Base-by-base conservation (phyloP, 2,797 vertebrate genomes). In the Tiaroga cobitis region DNA sequence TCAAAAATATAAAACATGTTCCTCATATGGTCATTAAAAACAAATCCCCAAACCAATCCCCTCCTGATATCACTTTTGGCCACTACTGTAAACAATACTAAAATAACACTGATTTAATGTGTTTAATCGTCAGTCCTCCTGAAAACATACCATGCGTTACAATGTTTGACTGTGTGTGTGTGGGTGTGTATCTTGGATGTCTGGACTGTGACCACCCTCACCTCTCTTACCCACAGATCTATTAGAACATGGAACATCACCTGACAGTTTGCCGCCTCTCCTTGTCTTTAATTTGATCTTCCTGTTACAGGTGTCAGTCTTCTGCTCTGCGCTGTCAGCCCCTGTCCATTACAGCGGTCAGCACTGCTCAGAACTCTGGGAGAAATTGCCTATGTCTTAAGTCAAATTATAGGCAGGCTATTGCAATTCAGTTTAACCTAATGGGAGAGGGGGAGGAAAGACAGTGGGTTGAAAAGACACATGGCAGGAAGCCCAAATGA, bases 371-470 rank as follows among this genome's bases (percentile, higher is more conserved):
- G 74, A 90, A 87, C 89, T 92, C 89, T 90, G 90, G 88, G 88
- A 93, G 92, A 94, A 94, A 95, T 95, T 93, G 94, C 92, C 93
- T 92, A 94, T 93, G 92, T 95, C 95, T 92, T 91, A 92, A 94
- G 93, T 95, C 91, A 93, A 94, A 95, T 95, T 94, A 94, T 91
- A 93, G 89, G 90, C 89, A 90, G 86, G 89, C 90, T 91, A 91
- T 92, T 92, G 90, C 93, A 89, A 93, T 94, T 92, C 91, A 92
- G 91, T 94, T 81, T 70, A 72, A 54, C 69, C 73, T 51, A 77
- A 74, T 46, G 39, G 51, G 7, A 63, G 37, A 63, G 16, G 21
- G 78, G 61, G 34, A 56, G 46, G 34, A 56, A 63, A 70, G 13
- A 26, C 9, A 19, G 68, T n/a, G 46, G n/a, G 63, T 32, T 72